Evolutionary conservation across 2,888 invertebrate genomes (phyloP), one percentile per base, ranked within the genome.

Genomic region (Tachina lurida): DNA sequence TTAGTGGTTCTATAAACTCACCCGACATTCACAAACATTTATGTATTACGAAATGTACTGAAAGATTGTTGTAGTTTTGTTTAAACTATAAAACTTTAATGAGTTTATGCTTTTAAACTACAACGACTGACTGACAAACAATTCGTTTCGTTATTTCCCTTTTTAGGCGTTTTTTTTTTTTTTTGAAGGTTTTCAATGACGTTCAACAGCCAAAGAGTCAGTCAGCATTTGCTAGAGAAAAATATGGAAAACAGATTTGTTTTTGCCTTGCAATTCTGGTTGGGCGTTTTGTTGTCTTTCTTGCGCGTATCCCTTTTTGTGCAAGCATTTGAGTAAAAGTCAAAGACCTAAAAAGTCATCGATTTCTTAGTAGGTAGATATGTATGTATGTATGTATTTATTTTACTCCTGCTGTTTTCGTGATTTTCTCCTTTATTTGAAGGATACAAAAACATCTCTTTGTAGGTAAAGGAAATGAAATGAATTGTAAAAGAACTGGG

Each of bases 321-420:
- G 43, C 52, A 7, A 62, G 10, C 67, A 52, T 67, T 68, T 62
- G 45, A n/a, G 39, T 62, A 58, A 80, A 84, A 73, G 74, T 80
- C 80, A 80, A 84, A 84, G 84, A 80, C 84, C 76, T 84, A 80
- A 71, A 76, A 84, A 84, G 80, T 80, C 80, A 84, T 76, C 76
- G 80, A 84, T 80, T 84, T 80, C 10, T 70, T 54, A 45, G 67
- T 81, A 52, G 81, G 67, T 81, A 52, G 80, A 67, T 67, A 31
- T 10, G 12, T 31, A 22, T 22, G 22, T 22, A 2, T 22, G 22
- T 22, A 31, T 31, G 31, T 31, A 31, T 31, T 63, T 45, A 60
- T 68, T 79, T 67, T 43, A 12, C 68, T 63, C 10, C 65, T 56
- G 39, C 15, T 54, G 17, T 81, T 62, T 56, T 73, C n/a, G 58